Evolutionary conservation across 2,797 vertebrate genomes (phyloP), one percentile per base, ranked within the genome.

Genomic region (Sebastes steindachneri): DNA sequence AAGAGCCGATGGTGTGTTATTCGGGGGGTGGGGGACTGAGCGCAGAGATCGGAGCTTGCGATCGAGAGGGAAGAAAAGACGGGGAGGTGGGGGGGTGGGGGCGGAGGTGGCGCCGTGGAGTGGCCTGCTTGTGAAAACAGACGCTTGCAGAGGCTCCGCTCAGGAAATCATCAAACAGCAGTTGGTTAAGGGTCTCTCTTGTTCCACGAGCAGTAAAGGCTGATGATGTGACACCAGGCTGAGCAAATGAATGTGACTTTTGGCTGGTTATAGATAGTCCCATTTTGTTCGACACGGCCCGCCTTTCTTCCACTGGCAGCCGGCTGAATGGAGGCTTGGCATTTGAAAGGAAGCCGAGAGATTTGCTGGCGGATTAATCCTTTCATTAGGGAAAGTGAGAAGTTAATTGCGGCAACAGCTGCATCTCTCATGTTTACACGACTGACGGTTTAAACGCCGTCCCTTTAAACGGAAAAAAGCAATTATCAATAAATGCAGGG

Each of bases 341-440:
- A 89, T 94, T 90, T 93, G 90, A 95, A 95, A 95, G 91, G 95
- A 95, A 94, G 92, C 95, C 66, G 84, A 89, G 92, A 95, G 94
- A 96, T 95, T 95, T 93, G 93, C 93, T 91, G 92, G 94, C 81
- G 93, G 95, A 95, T 95, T 96, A 95, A 95, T 95, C 95, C 96
- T 95, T 95, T 96, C 95, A 96, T 96, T 96, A 95, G 90, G 83
- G 89, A 94, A 95, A 95, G 94, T 93, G 93, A 95, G 95, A 95
- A 94, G 95, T 95, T 96, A 96, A 96, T 96, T 96, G 95, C 95
- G 93, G 92, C 94, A 94, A 95, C 95, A 96, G 96, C 95, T 96
- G 96, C 95, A 94, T 93, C 93, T 93, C 95, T 94, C 80, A 88
- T 95, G 95, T 96, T 96, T 95, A 95, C 93, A 93, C 91, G 81